Evolutionary conservation across 1,140 invertebrate species (phyloP).

Genomic region (Bacillus rossius): DNA sequence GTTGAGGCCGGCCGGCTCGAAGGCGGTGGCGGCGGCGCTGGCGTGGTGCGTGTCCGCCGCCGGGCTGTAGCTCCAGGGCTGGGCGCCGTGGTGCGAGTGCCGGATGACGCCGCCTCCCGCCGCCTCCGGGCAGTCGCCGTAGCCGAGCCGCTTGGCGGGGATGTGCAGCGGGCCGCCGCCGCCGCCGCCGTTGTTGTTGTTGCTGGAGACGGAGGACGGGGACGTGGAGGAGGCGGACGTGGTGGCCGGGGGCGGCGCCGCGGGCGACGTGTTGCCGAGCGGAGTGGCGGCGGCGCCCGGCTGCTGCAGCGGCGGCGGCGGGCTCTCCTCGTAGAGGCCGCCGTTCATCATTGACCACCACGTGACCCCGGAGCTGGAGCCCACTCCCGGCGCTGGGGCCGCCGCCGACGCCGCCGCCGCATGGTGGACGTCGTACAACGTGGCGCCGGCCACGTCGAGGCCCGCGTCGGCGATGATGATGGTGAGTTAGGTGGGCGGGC

Average conservation of each 20-base stretch:
- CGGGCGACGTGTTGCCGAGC: slow-evolving; percentile 35
- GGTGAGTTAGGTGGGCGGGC: slow-evolving; percentile 39
- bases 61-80: slow-evolving; percentile 62
- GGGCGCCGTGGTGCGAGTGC: slow-evolving; percentile 57
- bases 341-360: slow-evolving; percentile 82
- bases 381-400: slow-evolving; percentile 51
- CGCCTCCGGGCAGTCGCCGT: slow-evolving; percentile 54
- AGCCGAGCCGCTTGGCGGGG: slow-evolving; percentile 68
- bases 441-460: neutral
- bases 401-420: slow-evolving; percentile 40
- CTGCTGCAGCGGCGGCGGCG: slow-evolving; percentile 54
- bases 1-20: slow-evolving; percentile 54
- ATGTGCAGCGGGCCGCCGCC: slow-evolving; percentile 68
- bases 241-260: slow-evolving; percentile 47
- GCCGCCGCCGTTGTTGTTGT: slow-evolving; percentile 48
- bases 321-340: slow-evolving; percentile 65
- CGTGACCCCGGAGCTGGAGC: slow-evolving; percentile 59
- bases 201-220: slow-evolving; percentile 58
- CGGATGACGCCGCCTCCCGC: slow-evolving; percentile 57
- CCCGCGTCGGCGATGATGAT: slow-evolving; percentile 70
- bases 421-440: slow-evolving; percentile 64
- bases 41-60: slow-evolving; percentile 52
- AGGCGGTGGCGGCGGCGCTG: slow-evolving; percentile 42
- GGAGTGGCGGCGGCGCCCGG: slow-evolving; percentile 39
- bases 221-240: slow-evolving; percentile 56